A percentile compares a stretch with the other conserved stretches of the same genome.
Evolutionary conservation across 2,888 invertebrate species (phyloP).

Genomic region (Caprella mutica): DNA sequence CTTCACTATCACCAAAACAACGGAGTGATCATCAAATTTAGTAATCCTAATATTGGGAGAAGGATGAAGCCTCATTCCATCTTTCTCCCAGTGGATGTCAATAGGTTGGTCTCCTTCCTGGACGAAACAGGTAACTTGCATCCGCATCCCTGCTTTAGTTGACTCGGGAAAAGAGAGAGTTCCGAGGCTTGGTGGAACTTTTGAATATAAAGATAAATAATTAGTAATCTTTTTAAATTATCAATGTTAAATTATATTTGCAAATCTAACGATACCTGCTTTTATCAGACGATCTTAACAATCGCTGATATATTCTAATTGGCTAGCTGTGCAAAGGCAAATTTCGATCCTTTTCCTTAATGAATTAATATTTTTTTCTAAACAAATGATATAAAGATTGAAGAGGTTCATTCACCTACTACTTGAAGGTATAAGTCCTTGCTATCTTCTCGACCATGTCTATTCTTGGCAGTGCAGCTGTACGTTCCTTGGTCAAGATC

Average conservation of each 20-base stretch:
- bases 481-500: slow-evolving; percentile 14
- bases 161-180: slow-evolving; percentile 20
- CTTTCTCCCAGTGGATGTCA: slow-evolving; percentile 23
- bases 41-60: slow-evolving; percentile 35
- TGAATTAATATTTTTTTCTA: too few species aligned
- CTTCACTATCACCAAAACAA: slow-evolving; percentile 44
- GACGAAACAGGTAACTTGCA: slow-evolving; percentile 27
- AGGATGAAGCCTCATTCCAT: slow-evolving; percentile 39
- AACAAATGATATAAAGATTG: too few species aligned
- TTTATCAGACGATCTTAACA: too few species aligned
- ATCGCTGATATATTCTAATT: too few species aligned
- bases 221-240: too few species aligned
- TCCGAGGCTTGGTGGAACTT: slow-evolving; percentile 32
- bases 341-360: too few species aligned
- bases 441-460: slow-evolving; percentile 6
- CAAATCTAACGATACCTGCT: too few species aligned
- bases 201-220: slow-evolving; percentile 7
- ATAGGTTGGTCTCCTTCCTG: slow-evolving; percentile 32
- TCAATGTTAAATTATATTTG: too few species aligned
- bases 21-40: slow-evolving; percentile 39
- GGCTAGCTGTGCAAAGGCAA: too few species aligned
- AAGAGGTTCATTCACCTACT: slow-evolving; percentile 11
- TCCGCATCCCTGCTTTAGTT: slow-evolving; percentile 26
- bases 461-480: slow-evolving; percentile 19
- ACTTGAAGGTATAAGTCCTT: slow-evolving; percentile 9